Conservation (phyloP, 1,140 invertebrate species). For the Sminthurides bifidus region DNA sequence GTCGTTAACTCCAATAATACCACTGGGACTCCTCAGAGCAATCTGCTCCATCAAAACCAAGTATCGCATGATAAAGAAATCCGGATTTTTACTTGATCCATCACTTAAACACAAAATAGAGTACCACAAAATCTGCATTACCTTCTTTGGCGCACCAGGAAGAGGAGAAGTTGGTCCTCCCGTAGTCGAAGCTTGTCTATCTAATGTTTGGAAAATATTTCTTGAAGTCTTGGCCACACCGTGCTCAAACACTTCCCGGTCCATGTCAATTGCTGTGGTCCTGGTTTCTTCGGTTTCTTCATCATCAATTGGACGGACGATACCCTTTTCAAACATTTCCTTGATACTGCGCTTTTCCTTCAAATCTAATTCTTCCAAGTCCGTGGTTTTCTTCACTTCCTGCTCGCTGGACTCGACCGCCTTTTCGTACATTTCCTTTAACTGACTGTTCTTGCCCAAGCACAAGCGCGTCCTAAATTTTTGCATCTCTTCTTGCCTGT, state of each 20-base stretch:
- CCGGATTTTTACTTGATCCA: too few relatives aligned
- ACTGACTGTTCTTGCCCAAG: conserved; percentile 65
- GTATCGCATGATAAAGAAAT: too few relatives aligned
- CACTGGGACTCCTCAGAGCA: conserved; percentile 2
- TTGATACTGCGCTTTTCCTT: conserved; percentile 34
- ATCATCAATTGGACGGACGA: conserved; percentile 40
- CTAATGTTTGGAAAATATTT: conserved; percentile 70
- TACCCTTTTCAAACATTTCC: conserved; percentile 70
- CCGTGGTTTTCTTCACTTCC: conserved; percentile 43
- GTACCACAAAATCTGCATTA: background rate
- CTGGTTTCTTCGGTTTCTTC: conserved; percentile 45
- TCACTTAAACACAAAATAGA: background rate
- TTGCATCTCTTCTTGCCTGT: conserved; percentile 52
- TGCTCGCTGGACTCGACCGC: conserved; percentile 55
- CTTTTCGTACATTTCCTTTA: conserved; percentile 84
- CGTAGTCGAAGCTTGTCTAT: conserved; percentile 48
- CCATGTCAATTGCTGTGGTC: conserved; percentile 48
- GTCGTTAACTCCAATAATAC: background rate
- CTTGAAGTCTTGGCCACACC: conserved; percentile 76
- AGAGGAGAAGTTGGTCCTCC: conserved; percentile 9
- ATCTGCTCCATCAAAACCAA: background rate
- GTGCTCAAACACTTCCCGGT: conserved; percentile 66
- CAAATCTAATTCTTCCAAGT: conserved; percentile 47
- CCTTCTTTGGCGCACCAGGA: conserved; percentile 1
- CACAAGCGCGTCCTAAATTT: conserved; percentile 69